These are phyloP conservation scores for Xestia ashworthii DNA, from an alignment of 2,888 invertebrate species.

Conservation along the genomic window DNA sequence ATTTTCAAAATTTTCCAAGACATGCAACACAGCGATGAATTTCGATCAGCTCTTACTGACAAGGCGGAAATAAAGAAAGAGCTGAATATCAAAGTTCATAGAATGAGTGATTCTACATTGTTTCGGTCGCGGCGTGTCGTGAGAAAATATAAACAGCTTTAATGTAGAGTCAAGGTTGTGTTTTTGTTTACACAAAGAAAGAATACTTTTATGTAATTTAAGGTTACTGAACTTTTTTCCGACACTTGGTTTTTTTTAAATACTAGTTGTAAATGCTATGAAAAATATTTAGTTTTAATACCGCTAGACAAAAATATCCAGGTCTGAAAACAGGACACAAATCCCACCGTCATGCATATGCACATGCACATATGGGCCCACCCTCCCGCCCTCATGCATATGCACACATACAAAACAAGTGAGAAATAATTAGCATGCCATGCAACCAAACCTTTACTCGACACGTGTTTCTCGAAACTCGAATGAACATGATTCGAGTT, in stretches of 20 bases:
- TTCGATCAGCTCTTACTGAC: background rate
- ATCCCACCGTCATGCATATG: no score
- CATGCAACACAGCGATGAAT: background rate
- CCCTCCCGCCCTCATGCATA: no score
- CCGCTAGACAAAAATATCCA: no score
- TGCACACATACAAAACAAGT: no score
- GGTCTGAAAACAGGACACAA: no score
- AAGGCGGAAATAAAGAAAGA: background rate
- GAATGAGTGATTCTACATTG: conserved; percentile 44
- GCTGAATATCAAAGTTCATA: conserved; percentile 45
- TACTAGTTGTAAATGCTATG: background rate
- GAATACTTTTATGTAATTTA: conserved; percentile 36
- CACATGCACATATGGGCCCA: no score
- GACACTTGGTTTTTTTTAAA: background rate
- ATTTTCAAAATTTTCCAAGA: background rate
- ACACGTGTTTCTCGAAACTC: no score
- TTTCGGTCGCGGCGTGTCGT: conserved; percentile 40
- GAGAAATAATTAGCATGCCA: no score
- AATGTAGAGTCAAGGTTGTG: conserved; percentile 62
- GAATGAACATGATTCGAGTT: no score
- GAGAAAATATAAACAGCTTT: conserved; percentile 48
- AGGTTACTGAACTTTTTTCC: conserved; percentile 48
- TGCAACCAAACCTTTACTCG: no score
- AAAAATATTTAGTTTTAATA: no score
- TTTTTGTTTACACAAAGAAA: conserved; percentile 45